phyloP scores from a whole-genome alignment of 2,797 vertebrate genomes.

The Propithecus perrieri region DNA sequence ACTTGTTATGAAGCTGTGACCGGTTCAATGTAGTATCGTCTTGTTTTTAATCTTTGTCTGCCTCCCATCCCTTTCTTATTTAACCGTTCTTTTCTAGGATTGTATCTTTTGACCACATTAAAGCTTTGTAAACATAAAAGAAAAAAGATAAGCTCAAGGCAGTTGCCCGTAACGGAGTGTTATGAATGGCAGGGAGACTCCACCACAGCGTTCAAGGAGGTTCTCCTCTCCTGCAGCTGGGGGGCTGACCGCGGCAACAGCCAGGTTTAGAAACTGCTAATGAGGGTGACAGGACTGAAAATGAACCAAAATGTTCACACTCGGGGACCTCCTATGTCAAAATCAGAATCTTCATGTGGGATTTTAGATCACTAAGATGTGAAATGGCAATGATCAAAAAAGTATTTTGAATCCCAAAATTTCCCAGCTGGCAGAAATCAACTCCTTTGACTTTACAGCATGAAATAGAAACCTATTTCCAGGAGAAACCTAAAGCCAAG shows the following conservation, averaged over 20 bases:
- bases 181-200: background rate
- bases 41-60: background rate
- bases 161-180: background rate
- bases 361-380: background rate
- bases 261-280: background rate
- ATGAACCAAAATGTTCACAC: background rate
- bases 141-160: background rate
- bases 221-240: background rate
- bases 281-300: background rate
- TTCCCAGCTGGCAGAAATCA: background rate
- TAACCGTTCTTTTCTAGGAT: background rate
- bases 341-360: background rate
- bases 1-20: background rate
- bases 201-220: background rate
- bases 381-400: background rate
- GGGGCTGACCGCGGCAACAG: background rate
- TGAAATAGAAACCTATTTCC: background rate
- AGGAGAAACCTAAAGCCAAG: background rate
- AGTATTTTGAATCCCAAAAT: background rate
- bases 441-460: background rate
- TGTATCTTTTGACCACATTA: background rate
- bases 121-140: background rate
- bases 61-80: background rate
- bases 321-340: background rate
- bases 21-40: background rate